Base-by-base conservation (phyloP, 2,888 invertebrate species). In the Drosophila nr. perissopoda region DNA sequence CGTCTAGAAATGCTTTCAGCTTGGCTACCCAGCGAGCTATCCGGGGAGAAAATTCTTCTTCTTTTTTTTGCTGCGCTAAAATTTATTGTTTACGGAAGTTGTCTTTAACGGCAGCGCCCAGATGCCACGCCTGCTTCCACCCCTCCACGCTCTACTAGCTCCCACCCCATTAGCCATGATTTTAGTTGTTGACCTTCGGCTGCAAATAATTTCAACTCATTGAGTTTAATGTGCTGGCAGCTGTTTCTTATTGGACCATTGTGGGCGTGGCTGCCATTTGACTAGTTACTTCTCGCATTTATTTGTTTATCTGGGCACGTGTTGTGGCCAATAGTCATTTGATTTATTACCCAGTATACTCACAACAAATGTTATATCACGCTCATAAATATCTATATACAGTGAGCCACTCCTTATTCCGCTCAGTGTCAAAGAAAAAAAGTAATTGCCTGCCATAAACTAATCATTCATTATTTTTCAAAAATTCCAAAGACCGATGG, bases 141-240 rank as follows among this genome's bases (percentile, higher is more conserved):
- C 62, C 3, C 4, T 0, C 18, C 53, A 31, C 29, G 4, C 59
- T 16, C 34, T 40, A 59, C 42, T 48, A 4, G 25, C 34, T 61
- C 31, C 60, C 54, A 29, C 13, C 16, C 29, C 38, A 72, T 72
- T 68, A 66, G 59, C 54, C 52, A 38, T 21, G 51, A 71, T 49
- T 66, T 64, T 58, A 69, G 74, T 63, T 73, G 80, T 73, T 88
- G 87, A 90, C 87, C 87, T 87, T 88, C 82, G 73, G 75, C 78
- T 87, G 82, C 82, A 90, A 89, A 89, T 87, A 84, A 90, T 90
- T 89, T 90, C 87, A 89, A 90, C 77, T 89, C 90, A 87, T 86
- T 90, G 84, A 77, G 84, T 80, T 87, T 87, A 89, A 88, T 90
- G 83, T 80, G 74, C 80, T 73, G 74, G 36, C 73, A 82, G 63